These are phyloP conservation scores for Enteromius fasciolatus DNA, from an alignment of 2,797 vertebrate genomes.

Conservation along the genomic window DNA sequence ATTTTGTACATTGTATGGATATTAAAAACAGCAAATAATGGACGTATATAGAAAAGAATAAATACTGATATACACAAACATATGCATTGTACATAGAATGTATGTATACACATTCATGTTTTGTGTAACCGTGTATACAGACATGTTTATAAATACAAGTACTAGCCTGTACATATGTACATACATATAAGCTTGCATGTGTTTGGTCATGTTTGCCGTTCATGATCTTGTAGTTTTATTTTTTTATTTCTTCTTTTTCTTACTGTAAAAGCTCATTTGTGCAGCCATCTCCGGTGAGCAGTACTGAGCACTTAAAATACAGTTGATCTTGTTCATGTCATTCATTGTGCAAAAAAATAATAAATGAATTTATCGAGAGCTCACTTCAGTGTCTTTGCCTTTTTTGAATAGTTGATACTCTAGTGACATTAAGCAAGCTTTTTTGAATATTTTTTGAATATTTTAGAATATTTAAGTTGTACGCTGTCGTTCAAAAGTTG, in stretches of 20 bases:
- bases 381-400: constrained; percentile 8
- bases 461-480: neutral
- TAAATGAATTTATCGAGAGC: constrained; percentile 86
- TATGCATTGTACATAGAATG: constrained; percentile 84
- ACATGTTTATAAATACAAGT: constrained; percentile 83
- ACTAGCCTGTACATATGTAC: constrained; percentile 84
- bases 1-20: constrained; percentile 99
- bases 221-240: constrained; percentile 94
- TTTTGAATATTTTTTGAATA: neutral
- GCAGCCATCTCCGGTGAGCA: constrained; percentile 96
- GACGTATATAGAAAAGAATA: constrained; percentile 80
- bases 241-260: constrained; percentile 73
- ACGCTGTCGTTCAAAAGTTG: neutral
- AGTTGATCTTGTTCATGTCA: constrained; percentile 99
- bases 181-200: constrained; percentile 93
- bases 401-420: neutral
- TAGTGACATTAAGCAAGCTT: neutral
- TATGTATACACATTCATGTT: constrained; percentile 83
- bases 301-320: constrained; percentile 97
- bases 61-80: constrained; percentile 84
- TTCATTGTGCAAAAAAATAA: constrained; percentile 99
- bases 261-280: constrained; percentile 84
- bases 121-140: constrained; percentile 83
- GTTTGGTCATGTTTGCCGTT: constrained; percentile 95
- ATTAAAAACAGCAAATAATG: constrained; percentile 87